These are phyloP conservation scores for Sphaeridia pumilis DNA, from an alignment of 2,888 invertebrate genomes.

Conservation along the genomic window DNA sequence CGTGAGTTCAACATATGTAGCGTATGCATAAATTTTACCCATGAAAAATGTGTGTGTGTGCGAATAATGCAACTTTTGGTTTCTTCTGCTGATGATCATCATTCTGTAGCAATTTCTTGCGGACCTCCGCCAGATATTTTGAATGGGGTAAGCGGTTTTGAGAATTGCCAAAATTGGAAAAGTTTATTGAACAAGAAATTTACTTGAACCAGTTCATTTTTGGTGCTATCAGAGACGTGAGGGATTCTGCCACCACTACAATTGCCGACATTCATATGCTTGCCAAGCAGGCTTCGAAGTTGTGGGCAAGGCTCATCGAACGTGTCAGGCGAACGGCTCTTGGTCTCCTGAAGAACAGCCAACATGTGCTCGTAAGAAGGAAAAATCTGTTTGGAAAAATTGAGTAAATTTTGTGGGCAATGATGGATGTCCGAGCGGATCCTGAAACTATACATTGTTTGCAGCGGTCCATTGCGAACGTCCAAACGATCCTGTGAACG, in stretches of 20 bases:
- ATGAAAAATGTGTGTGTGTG: neutral
- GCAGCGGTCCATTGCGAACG: conserved; percentile 88
- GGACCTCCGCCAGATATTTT: conserved; percentile 12
- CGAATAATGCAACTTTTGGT: neutral
- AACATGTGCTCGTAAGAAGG: conserved; percentile 74
- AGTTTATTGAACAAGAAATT: neutral
- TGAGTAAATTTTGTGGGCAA: no score
- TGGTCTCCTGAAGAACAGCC: conserved; percentile 86
- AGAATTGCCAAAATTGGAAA: neutral
- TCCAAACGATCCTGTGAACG: conserved; percentile 82
- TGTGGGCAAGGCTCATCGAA: conserved; percentile 71
- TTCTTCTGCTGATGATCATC: no score
- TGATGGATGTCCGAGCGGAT: no score
- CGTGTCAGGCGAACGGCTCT: conserved; percentile 80
- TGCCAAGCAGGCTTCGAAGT: conserved; percentile 90
- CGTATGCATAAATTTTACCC: no score
- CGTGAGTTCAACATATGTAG: conserved; percentile 50
- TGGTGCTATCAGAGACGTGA: conserved; percentile 48
- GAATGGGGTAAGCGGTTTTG: conserved; percentile 11
- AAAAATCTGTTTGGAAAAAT: neutral
- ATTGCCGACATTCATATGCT: conserved; percentile 78
- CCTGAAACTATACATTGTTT: no score
- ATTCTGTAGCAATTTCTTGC: conserved; percentile 15
- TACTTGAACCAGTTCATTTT: neutral
- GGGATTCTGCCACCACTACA: conserved; percentile 86